Percentiles rank a stretch among this genome's conserved stretches.
phyloP scores from a whole-genome alignment of 2,888 invertebrate genomes.

The Trachelus iudaicus region DNA sequence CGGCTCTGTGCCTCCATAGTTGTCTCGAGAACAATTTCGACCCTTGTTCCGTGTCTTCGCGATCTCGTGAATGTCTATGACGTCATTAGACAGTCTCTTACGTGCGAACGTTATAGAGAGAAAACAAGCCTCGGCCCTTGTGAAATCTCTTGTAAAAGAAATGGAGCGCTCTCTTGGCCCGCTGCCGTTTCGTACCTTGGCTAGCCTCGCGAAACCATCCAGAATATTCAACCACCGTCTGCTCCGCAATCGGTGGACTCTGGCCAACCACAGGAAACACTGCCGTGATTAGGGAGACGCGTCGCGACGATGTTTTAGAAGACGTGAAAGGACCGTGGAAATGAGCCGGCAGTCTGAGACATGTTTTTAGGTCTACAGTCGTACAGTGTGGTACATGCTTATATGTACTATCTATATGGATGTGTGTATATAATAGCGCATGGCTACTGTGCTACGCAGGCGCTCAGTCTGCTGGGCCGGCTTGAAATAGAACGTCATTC shows the following conservation, averaged over 20 bases:
- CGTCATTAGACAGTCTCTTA: no score
- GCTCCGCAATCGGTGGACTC: background rate
- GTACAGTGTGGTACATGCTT: background rate
- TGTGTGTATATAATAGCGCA: background rate
- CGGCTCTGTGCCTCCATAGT: no score
- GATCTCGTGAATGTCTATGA: background rate
- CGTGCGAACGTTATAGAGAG: no score
- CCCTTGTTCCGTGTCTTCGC: no score
- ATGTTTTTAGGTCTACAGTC: no score
- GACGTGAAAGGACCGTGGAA: constrained; percentile 3
- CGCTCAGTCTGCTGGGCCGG: background rate
- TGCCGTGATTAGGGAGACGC: background rate
- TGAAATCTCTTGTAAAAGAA: background rate
- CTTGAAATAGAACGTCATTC: background rate
- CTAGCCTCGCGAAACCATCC: background rate
- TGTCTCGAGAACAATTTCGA: background rate
- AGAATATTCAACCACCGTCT: background rate
- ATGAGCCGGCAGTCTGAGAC: background rate
- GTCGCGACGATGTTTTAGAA: background rate
- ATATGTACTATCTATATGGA: background rate
- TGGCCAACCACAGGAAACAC: background rate
- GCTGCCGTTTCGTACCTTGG: background rate
- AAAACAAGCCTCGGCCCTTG: no score
- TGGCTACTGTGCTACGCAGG: background rate
- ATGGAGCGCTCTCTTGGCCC: background rate